These are phyloP conservation scores for Amphimallon solstitiale DNA, from an alignment of 2,888 invertebrate genomes.

Conservation along the genomic window DNA sequence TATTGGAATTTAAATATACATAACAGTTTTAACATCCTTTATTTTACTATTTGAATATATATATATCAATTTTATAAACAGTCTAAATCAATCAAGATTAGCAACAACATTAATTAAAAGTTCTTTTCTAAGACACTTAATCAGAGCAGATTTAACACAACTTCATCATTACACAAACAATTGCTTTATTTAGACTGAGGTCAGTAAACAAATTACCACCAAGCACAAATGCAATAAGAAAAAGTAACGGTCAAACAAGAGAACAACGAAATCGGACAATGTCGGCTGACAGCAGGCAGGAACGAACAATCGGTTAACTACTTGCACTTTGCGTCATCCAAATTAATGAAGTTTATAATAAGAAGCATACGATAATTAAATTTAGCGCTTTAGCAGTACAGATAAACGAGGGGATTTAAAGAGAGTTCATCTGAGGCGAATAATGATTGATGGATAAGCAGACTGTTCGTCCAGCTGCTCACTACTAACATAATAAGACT, in stretches of 20 bases:
- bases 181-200: not conserved
- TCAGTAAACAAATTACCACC: not conserved
- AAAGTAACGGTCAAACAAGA: too few species aligned
- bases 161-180: too few species aligned
- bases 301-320: not conserved
- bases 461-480: slow-evolving; percentile 1
- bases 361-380: slow-evolving; percentile 8
- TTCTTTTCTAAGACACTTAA: too few species aligned
- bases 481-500: slow-evolving; percentile 4
- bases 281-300: too few species aligned
- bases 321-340: not conserved
- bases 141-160: too few species aligned
- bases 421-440: not conserved
- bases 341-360: slow-evolving; percentile 19
- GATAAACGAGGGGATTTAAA: not conserved
- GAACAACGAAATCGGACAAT: too few species aligned
- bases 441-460: slow-evolving; percentile 10
- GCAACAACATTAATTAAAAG: too few species aligned
- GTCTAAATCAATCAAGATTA: too few species aligned
- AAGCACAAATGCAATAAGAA: not conserved
- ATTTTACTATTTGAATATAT: too few species aligned
- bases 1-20: too few species aligned
- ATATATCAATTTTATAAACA: too few species aligned
- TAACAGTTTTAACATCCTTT: too few species aligned
- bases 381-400: not conserved